phyloP scores from a whole-genome alignment of 2,797 vertebrate species.

The Steatocranus sp. region DNA sequence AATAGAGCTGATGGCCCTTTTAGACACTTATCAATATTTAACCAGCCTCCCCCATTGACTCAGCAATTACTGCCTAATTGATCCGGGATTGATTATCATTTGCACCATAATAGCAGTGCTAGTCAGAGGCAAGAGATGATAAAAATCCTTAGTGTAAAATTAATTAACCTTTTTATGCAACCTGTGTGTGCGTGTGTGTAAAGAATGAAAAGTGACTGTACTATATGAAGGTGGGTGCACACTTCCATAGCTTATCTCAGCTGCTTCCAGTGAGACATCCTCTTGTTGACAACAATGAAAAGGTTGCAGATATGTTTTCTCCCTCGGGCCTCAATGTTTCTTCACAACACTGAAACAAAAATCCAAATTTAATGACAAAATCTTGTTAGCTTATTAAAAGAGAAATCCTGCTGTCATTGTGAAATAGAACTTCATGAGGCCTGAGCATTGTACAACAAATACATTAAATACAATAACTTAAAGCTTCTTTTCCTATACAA shows the following conservation, averaged over 20 bases:
- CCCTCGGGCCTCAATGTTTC: background rate
- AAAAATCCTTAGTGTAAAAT: constrained; percentile 53
- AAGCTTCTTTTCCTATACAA: background rate
- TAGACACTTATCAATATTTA: constrained; percentile 88
- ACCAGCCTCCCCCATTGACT: constrained; percentile 81
- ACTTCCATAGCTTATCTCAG: background rate
- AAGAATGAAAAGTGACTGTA: constrained; percentile 8
- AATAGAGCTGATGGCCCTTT: constrained; percentile 81
- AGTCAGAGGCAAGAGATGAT: constrained; percentile 51
- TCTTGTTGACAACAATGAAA: background rate
- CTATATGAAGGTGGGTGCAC: background rate
- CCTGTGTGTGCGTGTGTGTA: background rate
- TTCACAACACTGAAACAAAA: background rate
- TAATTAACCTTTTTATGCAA: constrained; percentile 40
- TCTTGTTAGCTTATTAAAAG: background rate
- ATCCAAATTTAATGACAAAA: background rate
- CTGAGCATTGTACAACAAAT: background rate
- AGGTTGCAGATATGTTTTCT: background rate
- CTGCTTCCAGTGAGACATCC: background rate
- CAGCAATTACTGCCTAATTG: constrained; percentile 85
- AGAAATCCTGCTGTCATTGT: background rate
- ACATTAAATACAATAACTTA: background rate
- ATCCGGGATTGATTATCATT: constrained; percentile 88
- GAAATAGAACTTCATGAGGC: background rate
- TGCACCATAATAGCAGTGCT: constrained; percentile 53